Evolutionary conservation across 1,140 invertebrate genomes (phyloP).

Genomic region (Melipona quadrifasciata): DNA sequence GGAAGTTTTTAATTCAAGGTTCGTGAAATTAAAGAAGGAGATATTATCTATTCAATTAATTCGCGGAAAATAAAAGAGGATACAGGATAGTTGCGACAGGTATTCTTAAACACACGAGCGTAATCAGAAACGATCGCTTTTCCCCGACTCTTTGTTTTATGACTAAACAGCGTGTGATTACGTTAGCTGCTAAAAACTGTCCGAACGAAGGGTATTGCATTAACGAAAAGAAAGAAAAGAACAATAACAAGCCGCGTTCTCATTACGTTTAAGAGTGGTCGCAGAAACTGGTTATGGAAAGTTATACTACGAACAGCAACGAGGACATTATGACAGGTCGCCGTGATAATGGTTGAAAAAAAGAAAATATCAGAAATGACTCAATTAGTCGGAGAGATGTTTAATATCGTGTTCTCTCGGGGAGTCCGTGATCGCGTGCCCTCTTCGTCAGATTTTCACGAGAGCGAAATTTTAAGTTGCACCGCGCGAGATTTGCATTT

Average conservation of each 20-base stretch:
- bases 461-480: not conserved
- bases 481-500: not conserved
- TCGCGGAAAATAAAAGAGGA: not conserved
- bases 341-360: not conserved
- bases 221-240: not conserved
- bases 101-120: not conserved
- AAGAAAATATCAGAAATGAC: slow-evolving; percentile 17
- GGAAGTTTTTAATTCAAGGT: too few relatives aligned
- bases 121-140: not conserved
- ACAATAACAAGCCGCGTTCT: slow-evolving; percentile 5
- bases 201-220: slow-evolving; percentile 19
- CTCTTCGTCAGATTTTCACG: not conserved
- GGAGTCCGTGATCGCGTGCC: not conserved
- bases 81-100: too few relatives aligned
- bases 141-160: not conserved
- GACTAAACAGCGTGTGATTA: slow-evolving; percentile 21
- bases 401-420: not conserved
- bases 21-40: too few relatives aligned
- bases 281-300: slow-evolving; percentile 42
- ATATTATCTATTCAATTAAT: not conserved
- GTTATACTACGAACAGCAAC: slow-evolving; percentile 24
- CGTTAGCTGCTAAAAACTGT: slow-evolving; percentile 31
- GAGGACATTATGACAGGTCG: slow-evolving; percentile 9
- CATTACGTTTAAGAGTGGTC: not conserved
- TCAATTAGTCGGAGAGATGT: slow-evolving; percentile 12